Base-by-base conservation (phyloP, 2,888 invertebrate species). In the Agonopterix alstromeriana region DNA sequence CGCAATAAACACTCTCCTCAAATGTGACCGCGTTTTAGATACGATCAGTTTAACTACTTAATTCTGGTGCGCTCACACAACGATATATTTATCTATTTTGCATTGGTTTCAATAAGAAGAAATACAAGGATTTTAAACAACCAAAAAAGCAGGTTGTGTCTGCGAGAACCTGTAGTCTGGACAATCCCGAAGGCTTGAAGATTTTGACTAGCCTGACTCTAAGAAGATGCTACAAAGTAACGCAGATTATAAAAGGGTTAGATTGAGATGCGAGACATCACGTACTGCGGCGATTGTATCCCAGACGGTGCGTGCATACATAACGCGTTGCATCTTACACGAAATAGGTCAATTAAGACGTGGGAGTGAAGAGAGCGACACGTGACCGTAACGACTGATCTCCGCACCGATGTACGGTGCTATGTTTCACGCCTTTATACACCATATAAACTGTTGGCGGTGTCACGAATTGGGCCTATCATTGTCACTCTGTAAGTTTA, bases 281-380 rank as follows among this genome's bases (percentile, higher is more conserved):
- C 85, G 84, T 83, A 66, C 57, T 58, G 80, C 85, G 84, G 87
- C 69, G 87, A 87, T 87, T 70, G 73, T 87, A 87, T 88, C 87
- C 87, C 76, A 71, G 66, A 81, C 70, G 74, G 77, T 65, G 70
- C 67, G 65, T 64, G 61, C 63, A 65, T 73, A 75, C 74, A 42
- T 12, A 36, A 38, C 36, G 44, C 48, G 48, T 35, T 46, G 73
- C 82, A 77, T 79, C 80, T 81, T 77, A 85, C 84, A 84, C 84
- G 82, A 86, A 88, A 84, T 84, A 73, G 87, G 85, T 86, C 87
- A 85, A 88, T 88, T 87, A 87, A 82, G 84, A 85, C 86, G 88
- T 86, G 86, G 86, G 86, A 85, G 87, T 83, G 86, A 38, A 10
- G 38, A n/a, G 62, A 71, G 60, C 57, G 67, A 67, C 69, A 82